A percentile compares a stretch with the other conserved stretches of the same genome.
Conservation (phyloP, 2,113 vertebrate species). For the Cebus imitator region DNA sequence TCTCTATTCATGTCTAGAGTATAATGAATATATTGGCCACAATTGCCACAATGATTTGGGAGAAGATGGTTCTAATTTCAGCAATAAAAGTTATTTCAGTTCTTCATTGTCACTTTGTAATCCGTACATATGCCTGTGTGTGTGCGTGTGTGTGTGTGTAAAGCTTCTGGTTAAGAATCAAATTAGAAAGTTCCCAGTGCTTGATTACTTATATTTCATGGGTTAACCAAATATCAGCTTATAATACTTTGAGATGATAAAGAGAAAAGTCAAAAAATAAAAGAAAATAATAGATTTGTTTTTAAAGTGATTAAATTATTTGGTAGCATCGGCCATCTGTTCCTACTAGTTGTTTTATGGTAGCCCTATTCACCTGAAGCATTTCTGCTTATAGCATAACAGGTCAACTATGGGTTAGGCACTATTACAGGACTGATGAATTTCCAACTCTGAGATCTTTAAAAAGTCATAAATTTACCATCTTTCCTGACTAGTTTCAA, state of each 20-base stretch:
- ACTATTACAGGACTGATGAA: neutral
- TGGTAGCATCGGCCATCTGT: neutral
- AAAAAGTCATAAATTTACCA: neutral
- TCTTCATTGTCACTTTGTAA: neutral
- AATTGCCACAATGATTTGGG: neutral
- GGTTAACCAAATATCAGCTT: neutral
- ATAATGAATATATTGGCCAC: neutral
- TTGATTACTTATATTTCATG: neutral
- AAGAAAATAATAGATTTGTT: neutral
- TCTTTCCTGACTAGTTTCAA: neutral
- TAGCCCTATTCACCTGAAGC: neutral
- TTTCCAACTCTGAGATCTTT: neutral
- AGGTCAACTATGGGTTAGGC: neutral
- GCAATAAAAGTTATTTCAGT: neutral
- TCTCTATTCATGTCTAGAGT: neutral
- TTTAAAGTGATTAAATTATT: conserved; percentile 2
- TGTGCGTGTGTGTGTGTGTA: neutral
- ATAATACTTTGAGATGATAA: neutral
- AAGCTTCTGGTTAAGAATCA: neutral
- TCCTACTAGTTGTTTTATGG: neutral
- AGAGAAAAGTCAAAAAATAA: neutral
- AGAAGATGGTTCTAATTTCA: neutral
- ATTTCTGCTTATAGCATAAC: neutral
- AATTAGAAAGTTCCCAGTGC: neutral
- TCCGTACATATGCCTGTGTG: neutral